Evolutionary conservation across 2,888 invertebrate species (phyloP), one percentile per base, ranked within the genome.

Genomic region (Ormyrus pomaceus): DNA sequence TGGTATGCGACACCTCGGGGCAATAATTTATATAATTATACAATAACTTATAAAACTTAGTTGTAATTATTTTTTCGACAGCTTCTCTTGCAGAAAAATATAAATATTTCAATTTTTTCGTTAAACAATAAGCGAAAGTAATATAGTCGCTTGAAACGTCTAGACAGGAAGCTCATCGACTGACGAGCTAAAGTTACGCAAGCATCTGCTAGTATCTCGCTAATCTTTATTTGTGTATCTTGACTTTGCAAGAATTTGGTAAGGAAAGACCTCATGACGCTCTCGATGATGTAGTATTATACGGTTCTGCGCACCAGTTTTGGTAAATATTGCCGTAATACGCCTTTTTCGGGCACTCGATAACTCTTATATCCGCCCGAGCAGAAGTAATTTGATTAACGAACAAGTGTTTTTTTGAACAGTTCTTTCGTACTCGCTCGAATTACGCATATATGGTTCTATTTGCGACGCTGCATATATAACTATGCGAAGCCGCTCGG

Each of bases 291-390:
- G 68, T n/a, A 50, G 65, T 13, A 19, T 19, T 19, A 19, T 8
- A 58, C 56, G 5, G 11, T 51, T 46, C 53, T 58, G 34, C 9
- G 13, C 6, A 9, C 55, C 8, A 59, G 48, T 46, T 76, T 62
- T 70, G 50, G 69, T 65, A 62, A 70, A 56, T 61, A 70, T 4
- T 77, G 70, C 45, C 8, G 62, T 68, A 45, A 75, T 48, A 19
- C 61, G 7, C 7, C 34, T 50, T 72, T 61, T 72, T 53, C 13
- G 6, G 48, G 8, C 10, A n/a, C 19, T 1, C 46, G 11, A 9
- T 62, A 72, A 53, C 53, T 71, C 61, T 53, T 53, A 45, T 72
- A 53, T 72, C 71, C 50, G 46, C 13, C n/a, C 51, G 13, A 50
- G n/a, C 19, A 13, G 19, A 56, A 6, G 19, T 19, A 19, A 19